A percentile compares a stretch with the other conserved stretches of the same genome.
Conservation (phyloP, 2,888 invertebrate species). For the Tipula helvola region DNA sequence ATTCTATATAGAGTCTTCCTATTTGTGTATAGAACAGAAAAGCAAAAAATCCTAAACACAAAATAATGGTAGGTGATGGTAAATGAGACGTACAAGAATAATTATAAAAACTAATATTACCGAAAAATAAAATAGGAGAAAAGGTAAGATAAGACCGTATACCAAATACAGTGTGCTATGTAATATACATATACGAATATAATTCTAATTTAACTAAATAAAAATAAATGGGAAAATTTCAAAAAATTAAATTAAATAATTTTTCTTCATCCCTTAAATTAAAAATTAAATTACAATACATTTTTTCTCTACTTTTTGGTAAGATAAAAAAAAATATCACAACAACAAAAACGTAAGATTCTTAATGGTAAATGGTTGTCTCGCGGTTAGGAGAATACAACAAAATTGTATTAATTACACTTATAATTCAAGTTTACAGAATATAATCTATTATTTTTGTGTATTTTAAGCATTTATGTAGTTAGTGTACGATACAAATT, state of each 20-base stretch:
- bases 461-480: not conserved
- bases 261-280: not conserved
- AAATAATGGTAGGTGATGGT: constrained; percentile 4
- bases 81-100: not conserved
- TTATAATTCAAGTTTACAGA: not conserved
- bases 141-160: not conserved
- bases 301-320: not conserved
- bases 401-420: not conserved
- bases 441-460: not conserved
- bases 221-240: not conserved
- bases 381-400: not conserved
- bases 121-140: not conserved
- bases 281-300: constrained; percentile 4
- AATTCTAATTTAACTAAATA: not conserved
- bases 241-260: not conserved
- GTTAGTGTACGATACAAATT: not conserved
- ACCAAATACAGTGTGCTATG: not conserved
- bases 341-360: not conserved
- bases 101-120: not conserved
- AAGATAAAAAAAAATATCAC: not conserved
- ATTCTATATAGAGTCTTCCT: not conserved
- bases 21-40: not conserved
- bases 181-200: not conserved
- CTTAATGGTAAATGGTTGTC: not conserved
- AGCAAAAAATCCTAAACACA: not conserved